phyloP scores from a whole-genome alignment of 2,113 vertebrate species.

The Dissostichus mawsoni region DNA sequence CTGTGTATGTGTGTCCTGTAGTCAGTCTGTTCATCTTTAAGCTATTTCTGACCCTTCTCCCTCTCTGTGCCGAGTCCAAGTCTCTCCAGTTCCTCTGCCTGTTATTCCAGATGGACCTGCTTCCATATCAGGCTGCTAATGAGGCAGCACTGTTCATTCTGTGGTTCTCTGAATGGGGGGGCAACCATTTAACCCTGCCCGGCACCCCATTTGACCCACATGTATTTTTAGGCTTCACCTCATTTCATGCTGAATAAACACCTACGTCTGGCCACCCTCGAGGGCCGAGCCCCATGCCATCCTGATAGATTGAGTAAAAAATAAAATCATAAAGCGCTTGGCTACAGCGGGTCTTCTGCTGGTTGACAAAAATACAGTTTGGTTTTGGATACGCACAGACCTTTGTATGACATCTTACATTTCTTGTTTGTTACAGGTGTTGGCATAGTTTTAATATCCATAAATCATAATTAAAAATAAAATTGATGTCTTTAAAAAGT shows the following conservation, averaged over 20 bases:
- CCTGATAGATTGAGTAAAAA: constrained; percentile 15
- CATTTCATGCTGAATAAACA: constrained; percentile 78
- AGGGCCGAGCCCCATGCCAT: constrained; percentile 16
- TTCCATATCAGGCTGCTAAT: constrained; percentile 56
- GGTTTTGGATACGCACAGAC: constrained; percentile 1
- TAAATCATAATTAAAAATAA: too few relatives aligned
- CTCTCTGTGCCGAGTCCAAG: constrained; percentile 12
- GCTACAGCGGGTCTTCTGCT: neutral
- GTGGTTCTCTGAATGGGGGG: constrained; percentile 57
- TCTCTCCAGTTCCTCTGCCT: constrained; percentile 30
- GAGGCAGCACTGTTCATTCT: constrained; percentile 59
- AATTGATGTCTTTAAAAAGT: neutral
- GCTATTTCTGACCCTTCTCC: constrained; percentile 14
- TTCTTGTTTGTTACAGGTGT: neutral
- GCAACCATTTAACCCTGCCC: constrained; percentile 73
- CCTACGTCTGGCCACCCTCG: constrained; percentile 13
- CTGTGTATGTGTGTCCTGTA: neutral
- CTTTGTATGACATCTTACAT: neutral
- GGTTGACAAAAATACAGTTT: neutral
- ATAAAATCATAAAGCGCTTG: neutral
- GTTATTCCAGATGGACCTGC: constrained; percentile 55
- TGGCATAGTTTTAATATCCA: neutral
- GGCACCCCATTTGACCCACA: constrained; percentile 6
- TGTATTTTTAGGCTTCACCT: constrained; percentile 73
- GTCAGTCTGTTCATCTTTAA: constrained; percentile 50